Conservation (phyloP, 1,140 invertebrate genomes). For the Aphelinus atriplicis region DNA sequence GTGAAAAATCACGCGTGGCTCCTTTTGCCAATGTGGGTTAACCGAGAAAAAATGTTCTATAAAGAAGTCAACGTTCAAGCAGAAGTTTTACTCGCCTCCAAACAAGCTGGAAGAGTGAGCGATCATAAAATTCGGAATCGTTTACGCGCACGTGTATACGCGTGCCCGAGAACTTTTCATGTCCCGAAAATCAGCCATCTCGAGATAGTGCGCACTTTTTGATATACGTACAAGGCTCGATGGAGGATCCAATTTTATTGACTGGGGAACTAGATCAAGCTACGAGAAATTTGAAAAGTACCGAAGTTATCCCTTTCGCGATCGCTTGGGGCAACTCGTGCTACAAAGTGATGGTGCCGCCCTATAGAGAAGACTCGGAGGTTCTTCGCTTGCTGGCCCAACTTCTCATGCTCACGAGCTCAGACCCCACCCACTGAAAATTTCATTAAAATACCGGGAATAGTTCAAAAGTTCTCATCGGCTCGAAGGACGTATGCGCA, state of each 20-base stretch:
- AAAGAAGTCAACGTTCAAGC: too few relatives aligned
- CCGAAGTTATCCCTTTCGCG: constrained; percentile 13
- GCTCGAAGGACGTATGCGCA: constrained; percentile 28
- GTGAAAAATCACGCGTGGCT: too few relatives aligned
- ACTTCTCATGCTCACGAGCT: constrained; percentile 9
- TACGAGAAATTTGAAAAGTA: constrained; percentile 38
- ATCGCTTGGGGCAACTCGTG: neutral
- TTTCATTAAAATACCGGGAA: constrained; percentile 41
- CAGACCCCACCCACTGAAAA: constrained; percentile 25
- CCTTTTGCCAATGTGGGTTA: too few relatives aligned
- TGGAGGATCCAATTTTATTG: constrained; percentile 20
- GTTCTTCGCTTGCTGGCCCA: constrained; percentile 5
- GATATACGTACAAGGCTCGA: too few relatives aligned
- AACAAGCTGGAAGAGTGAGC: neutral
- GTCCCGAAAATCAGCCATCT: neutral
- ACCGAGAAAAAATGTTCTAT: too few relatives aligned
- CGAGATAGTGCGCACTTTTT: neutral
- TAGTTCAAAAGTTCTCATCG: constrained; percentile 35
- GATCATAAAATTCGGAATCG: constrained; percentile 4
- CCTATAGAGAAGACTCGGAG: neutral
- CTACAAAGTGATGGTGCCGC: neutral
- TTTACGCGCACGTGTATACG: neutral
- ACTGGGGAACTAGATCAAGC: constrained; percentile 19
- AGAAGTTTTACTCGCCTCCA: too few relatives aligned
- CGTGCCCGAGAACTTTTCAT: neutral